phyloP scores from a whole-genome alignment of 2,888 invertebrate genomes.

The Geophilus truncorum region DNA sequence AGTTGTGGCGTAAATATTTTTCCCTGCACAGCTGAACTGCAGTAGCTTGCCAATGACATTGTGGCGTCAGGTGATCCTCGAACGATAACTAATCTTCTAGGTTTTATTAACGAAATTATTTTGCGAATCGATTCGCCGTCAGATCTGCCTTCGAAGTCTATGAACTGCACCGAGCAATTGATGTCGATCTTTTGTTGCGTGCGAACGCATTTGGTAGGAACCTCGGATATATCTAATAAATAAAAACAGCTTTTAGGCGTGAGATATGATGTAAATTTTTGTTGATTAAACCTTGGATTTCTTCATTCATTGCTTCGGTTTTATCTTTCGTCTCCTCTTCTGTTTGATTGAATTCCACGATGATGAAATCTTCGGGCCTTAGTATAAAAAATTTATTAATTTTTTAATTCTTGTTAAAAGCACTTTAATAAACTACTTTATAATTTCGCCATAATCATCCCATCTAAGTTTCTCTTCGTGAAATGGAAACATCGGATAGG shows the following conservation, averaged over 20 bases:
- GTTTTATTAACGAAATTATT: slow-evolving; percentile 66
- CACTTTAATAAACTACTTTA: slow-evolving; percentile 51
- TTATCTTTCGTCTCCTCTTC: slow-evolving; percentile 65
- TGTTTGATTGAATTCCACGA: slow-evolving; percentile 59
- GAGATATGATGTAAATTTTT: too few species aligned
- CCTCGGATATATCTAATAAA: slow-evolving; percentile 57
- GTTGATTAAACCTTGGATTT: slow-evolving; percentile 53
- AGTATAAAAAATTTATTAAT: not conserved
- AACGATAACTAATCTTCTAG: slow-evolving; percentile 72
- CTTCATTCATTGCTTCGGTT: slow-evolving; percentile 57
- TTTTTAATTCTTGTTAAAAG: not conserved
- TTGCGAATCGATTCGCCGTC: slow-evolving; percentile 62
- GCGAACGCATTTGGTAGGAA: slow-evolving; percentile 84
- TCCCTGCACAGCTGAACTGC: slow-evolving; percentile 57
- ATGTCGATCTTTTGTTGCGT: slow-evolving; percentile 69
- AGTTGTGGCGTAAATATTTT: slow-evolving; percentile 72
- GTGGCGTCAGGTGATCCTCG: slow-evolving; percentile 68
- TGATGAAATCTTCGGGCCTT: slow-evolving; percentile 82
- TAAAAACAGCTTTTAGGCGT: too few species aligned
- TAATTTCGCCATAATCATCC: slow-evolving; percentile 95
- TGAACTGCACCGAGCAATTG: slow-evolving; percentile 82
- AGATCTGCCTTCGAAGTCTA: slow-evolving; percentile 88
- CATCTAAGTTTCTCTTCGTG: slow-evolving; percentile 83
- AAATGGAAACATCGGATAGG: slow-evolving; percentile 95
- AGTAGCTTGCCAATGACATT: slow-evolving; percentile 62